Conservation (phyloP, 2,113 vertebrate genomes). For the Microtus pennsylvanicus region DNA sequence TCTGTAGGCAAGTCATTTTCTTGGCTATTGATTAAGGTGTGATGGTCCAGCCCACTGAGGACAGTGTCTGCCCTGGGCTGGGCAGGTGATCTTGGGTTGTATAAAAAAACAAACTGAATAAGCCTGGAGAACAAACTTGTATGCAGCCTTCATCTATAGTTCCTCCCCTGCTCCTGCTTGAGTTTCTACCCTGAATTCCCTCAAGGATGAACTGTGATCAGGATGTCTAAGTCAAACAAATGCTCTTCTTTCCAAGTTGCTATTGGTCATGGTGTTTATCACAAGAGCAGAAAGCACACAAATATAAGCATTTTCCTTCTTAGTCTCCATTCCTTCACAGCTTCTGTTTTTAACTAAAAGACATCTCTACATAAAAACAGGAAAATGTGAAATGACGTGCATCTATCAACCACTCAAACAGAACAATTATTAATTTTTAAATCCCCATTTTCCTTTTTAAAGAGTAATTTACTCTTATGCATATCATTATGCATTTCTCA, state of each 20-base stretch:
- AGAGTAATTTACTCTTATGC: neutral
- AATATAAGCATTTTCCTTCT: neutral
- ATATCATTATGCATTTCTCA: neutral
- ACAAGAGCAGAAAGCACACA: neutral
- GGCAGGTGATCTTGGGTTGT: neutral
- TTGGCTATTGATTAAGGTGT: neutral
- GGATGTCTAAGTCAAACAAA: neutral
- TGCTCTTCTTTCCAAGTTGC: neutral
- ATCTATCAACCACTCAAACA: neutral
- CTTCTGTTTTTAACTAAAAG: neutral
- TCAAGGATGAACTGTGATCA: neutral
- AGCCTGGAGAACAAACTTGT: neutral
- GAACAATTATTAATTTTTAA: neutral
- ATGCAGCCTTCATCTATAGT: neutral
- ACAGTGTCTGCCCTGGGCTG: neutral
- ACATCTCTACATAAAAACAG: neutral
- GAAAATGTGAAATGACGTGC: neutral
- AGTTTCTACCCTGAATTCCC: neutral
- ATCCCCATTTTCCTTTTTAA: neutral
- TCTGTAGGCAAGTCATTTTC: neutral
- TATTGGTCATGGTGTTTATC: neutral
- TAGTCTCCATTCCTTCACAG: neutral
- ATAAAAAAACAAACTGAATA: no score
- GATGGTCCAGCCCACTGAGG: neutral
- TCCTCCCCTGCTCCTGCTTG: neutral